A percentile compares a stretch with the other conserved stretches of the same genome.
Conservation (phyloP, 2,113 vertebrate genomes). For the Bubo scandiacus region DNA sequence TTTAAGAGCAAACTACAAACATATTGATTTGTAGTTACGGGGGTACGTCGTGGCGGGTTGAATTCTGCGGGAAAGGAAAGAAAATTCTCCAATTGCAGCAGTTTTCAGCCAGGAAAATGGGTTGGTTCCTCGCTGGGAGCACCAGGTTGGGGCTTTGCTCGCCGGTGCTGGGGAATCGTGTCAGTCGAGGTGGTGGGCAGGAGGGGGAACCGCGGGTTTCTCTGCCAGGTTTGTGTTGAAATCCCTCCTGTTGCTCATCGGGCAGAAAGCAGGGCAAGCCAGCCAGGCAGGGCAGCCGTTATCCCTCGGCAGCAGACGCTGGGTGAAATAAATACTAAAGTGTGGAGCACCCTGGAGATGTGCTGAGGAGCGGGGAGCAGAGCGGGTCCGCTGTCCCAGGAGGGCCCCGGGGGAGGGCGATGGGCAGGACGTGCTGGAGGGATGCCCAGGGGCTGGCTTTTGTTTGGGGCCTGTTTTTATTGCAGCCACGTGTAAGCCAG, state of each 20-base stretch:
- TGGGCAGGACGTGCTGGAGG: neutral
- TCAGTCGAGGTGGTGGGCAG: neutral
- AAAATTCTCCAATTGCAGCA: neutral
- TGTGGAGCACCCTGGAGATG: neutral
- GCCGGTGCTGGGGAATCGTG: neutral
- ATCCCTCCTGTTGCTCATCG: conserved; percentile 5
- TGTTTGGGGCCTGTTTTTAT: neutral
- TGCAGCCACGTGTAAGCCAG: neutral
- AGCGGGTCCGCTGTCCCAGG: neutral
- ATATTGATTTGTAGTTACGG: conserved; percentile 4
- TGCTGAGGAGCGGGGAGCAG: neutral
- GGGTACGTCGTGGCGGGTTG: neutral
- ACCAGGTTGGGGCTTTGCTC: neutral
- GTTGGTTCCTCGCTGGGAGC: neutral
- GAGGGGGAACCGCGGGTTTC: neutral
- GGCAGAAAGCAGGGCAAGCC: neutral
- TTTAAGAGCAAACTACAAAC: conserved; percentile 50
- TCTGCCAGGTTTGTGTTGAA: conserved; percentile 9
- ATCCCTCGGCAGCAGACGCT: accelerated
- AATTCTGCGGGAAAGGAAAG: neutral
- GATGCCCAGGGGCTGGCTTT: neutral
- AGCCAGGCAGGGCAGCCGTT: accelerated
- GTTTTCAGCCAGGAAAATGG: neutral
- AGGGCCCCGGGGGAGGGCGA: accelerated
- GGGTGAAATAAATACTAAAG: neutral